Percentiles rank a stretch among this genome's conserved stretches.
These are phyloP conservation scores for Grallaria varia DNA, from an alignment of 2,113 vertebrate genomes.

Conservation along the genomic window DNA sequence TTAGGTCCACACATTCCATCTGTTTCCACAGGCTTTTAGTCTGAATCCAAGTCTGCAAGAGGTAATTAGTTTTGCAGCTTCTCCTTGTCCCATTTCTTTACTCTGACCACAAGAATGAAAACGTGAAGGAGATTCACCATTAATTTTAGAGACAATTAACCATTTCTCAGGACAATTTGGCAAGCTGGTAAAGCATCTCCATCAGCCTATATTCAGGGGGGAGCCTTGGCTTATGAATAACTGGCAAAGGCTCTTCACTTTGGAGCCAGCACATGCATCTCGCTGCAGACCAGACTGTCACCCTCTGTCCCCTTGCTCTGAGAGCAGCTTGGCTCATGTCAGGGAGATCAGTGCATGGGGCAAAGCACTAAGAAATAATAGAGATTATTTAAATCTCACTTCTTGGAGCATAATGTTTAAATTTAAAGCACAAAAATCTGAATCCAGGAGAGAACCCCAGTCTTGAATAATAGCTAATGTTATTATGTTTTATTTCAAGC, in stretches of 20 bases:
- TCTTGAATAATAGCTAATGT: neutral
- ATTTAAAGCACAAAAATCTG: neutral
- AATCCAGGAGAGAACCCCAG: neutral
- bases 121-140: neutral
- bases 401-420: neutral
- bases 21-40: neutral
- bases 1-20: neutral
- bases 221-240: neutral
- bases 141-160: neutral
- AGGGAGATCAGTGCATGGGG: neutral
- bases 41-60: neutral
- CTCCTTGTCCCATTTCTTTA: neutral
- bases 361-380: neutral
- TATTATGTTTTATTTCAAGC: neutral
- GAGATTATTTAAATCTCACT: neutral
- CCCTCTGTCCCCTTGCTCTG: neutral
- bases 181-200: neutral
- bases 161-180: neutral
- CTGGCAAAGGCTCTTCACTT: neutral
- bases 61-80: neutral
- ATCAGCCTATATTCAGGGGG: neutral
- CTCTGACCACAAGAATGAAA: neutral
- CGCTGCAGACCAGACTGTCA: neutral
- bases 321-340: neutral
- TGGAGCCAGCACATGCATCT: neutral